Evolutionary conservation across 2,797 vertebrate species (phyloP), one percentile per base, ranked within the genome.

Genomic region (Gymnoscopelus braueri): DNA sequence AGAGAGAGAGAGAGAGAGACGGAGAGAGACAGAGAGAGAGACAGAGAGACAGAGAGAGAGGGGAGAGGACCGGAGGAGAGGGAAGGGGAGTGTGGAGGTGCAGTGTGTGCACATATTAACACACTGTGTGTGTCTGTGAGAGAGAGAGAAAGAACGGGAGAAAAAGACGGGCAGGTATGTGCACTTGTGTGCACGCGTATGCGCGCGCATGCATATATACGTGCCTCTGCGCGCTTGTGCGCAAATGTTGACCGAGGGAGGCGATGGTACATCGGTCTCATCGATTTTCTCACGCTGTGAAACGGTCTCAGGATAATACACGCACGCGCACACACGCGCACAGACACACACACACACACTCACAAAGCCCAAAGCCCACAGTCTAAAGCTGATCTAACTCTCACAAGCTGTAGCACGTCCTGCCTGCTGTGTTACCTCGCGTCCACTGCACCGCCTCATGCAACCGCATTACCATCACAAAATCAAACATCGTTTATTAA

Each of bases 281-380:
- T 93, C 85, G 92, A 92, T 93, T 90, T 88, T 89, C 87, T 86
- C 86, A 86, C 86, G 89, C 90, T 91, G 90, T 80, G 89, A 88
- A 90, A 88, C 89, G 85, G 86, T 89, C 84, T 92, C 72, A n/a
- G 81, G 75, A 71, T 81, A 77, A 72, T 77, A 79, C 76, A 5
- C 58, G 58, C 73, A 58, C 48, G 54, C 55, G 54, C 65, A 47
- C 5, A 29, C 63, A 39, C n/a, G 54, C 49, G 48, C 70, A 64
- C 65, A 69, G 47, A 55, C 39, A 60, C 53, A 54, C 54, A 58
- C 75, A 85, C 67, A 72, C 83, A 87, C 35, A 39, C 35, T 2
- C 35, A 39, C 35, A 64, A 55, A 79, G 77, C 39, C 9, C 39
- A 44, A 44, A 44, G 39, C 39, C 39, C 39, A 10, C 39, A 44